These are phyloP conservation scores for Climacteris rufus DNA, from an alignment of 2,113 vertebrate species.

Conservation along the genomic window DNA sequence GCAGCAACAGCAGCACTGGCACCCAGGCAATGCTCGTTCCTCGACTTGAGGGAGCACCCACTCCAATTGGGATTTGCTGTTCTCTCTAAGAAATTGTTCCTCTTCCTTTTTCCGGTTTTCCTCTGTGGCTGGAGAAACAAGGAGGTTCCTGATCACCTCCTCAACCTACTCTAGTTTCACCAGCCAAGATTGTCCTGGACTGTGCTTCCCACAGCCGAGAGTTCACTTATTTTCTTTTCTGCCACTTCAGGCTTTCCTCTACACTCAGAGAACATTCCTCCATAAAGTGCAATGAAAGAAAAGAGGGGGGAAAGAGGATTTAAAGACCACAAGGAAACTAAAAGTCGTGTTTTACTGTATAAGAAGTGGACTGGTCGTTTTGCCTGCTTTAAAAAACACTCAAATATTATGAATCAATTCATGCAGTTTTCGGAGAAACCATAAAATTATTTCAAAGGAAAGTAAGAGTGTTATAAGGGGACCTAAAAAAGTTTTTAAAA, in stretches of 20 bases:
- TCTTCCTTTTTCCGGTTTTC: not conserved
- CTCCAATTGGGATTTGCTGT: not conserved
- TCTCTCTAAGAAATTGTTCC: not conserved
- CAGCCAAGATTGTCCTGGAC: not conserved
- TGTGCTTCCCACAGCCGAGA: not conserved
- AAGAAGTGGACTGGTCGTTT: not conserved
- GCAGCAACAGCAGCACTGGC: not conserved
- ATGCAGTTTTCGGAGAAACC: not conserved
- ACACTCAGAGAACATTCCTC: not conserved
- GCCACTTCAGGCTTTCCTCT: not conserved
- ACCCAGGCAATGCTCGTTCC: not conserved
- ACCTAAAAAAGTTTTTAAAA: not conserved
- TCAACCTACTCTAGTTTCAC: not conserved
- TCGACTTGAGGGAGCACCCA: fast-evolving
- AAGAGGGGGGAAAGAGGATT: not conserved
- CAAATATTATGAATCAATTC: not conserved
- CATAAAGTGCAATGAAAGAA: not conserved
- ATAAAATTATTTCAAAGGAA: not conserved
- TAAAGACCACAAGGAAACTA: not conserved
- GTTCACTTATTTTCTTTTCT: not conserved
- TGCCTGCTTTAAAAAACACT: not conserved
- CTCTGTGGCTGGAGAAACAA: not conserved
- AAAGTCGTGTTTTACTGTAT: not conserved
- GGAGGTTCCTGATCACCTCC: not conserved
- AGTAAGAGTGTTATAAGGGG: not conserved